Evolutionary conservation across 2,113 vertebrate genomes (phyloP).

Genomic region (Promerops cafer): DNA sequence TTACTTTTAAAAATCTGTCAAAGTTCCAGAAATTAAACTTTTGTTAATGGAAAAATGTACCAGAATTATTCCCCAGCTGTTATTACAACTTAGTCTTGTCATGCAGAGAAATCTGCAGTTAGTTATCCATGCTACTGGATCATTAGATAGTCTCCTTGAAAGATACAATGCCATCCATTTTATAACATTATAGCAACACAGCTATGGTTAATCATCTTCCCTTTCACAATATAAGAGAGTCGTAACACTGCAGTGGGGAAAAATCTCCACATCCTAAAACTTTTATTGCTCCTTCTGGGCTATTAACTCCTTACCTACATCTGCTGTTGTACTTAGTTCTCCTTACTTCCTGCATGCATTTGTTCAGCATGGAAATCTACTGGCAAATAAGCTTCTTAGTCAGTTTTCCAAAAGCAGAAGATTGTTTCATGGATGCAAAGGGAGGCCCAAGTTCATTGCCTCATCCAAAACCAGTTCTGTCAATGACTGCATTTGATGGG

Average conservation of each 20-base stretch:
- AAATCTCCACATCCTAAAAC: background rate
- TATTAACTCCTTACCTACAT: background rate
- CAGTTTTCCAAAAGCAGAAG: background rate
- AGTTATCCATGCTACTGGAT: background rate
- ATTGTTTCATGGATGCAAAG: background rate
- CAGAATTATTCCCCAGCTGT: background rate
- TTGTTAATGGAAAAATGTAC: slow-evolving; percentile 10
- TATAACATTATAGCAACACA: background rate
- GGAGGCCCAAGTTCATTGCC: background rate
- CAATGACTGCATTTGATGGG: background rate
- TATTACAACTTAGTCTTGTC: background rate
- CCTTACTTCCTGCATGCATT: background rate
- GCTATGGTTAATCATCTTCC: background rate
- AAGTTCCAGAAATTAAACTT: slow-evolving; percentile 26
- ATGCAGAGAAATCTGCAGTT: background rate
- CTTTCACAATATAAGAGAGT: background rate
- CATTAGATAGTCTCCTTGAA: background rate
- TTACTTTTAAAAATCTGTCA: slow-evolving; percentile 3
- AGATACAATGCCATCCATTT: background rate
- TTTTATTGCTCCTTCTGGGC: background rate
- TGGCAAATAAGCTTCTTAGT: background rate
- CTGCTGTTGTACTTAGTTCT: background rate
- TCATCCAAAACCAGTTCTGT: background rate
- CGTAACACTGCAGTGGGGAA: background rate
- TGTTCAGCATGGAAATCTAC: background rate